Evolutionary conservation across 1,140 invertebrate genomes (phyloP).

Genomic region (Aplysia californica): DNA sequence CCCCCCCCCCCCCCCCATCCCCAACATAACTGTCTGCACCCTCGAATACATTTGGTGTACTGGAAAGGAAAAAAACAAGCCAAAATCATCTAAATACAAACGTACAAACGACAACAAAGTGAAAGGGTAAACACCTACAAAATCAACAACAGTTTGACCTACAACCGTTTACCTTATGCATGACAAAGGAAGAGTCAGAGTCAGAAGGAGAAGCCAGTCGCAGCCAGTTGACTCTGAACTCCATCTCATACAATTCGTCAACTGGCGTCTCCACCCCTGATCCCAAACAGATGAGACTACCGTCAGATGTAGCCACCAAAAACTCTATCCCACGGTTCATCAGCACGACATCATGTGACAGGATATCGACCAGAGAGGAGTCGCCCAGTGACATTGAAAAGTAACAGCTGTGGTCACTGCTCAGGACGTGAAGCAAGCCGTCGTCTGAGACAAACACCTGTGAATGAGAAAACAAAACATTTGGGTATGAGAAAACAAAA

Average conservation of each 20-base stretch:
- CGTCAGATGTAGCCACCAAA: constrained; percentile 60
- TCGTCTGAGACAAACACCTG: constrained; percentile 59
- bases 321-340: constrained; percentile 52
- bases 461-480: too few species aligned
- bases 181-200: too few species aligned
- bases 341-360: constrained; percentile 53
- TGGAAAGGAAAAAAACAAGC: too few species aligned
- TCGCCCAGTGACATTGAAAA: constrained; percentile 53
- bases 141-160: too few species aligned
- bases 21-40: too few species aligned
- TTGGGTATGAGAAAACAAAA: constrained; percentile 19
- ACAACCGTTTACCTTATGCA: too few species aligned
- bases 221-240: constrained; percentile 20
- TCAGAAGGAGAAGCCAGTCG: constrained; percentile 33
- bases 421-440: constrained; percentile 55
- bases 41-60: too few species aligned
- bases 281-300: constrained; percentile 58
- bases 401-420: constrained; percentile 50
- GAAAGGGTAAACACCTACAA: too few species aligned
- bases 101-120: too few species aligned
- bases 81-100: too few species aligned
- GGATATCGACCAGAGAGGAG: constrained; percentile 58
- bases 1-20: too few species aligned
- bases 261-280: constrained; percentile 31
- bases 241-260: constrained; percentile 37